These are phyloP conservation scores for Bradysia coprophila DNA, from an alignment of 1,140 invertebrate species.

Conservation along the genomic window DNA sequence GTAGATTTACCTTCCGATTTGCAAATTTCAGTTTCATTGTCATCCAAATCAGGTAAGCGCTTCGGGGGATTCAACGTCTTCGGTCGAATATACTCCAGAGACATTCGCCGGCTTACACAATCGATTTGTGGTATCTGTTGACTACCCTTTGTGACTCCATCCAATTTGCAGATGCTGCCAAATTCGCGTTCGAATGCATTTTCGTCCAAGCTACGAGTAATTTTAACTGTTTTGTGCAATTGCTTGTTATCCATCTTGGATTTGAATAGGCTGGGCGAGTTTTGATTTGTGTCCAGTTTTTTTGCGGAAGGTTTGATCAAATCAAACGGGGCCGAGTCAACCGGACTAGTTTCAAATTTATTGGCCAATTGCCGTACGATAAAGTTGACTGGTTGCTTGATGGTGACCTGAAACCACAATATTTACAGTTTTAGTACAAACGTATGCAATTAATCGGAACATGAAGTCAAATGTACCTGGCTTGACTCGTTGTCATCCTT, in stretches of 20 bases:
- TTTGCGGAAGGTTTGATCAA: slow-evolving; percentile 14
- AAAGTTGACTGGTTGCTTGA: slow-evolving; percentile 10
- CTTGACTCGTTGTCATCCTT: slow-evolving; percentile 6
- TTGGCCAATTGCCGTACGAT: slow-evolving; percentile 35
- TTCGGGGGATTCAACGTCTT: slow-evolving; percentile 32
- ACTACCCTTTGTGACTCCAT: slow-evolving; percentile 20
- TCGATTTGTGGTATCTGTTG: slow-evolving; percentile 12
- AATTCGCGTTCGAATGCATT: slow-evolving; percentile 45
- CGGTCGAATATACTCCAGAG: slow-evolving; percentile 26
- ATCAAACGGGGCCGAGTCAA: slow-evolving; percentile 21
- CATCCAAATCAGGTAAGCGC: slow-evolving; percentile 29
- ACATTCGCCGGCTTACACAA: slow-evolving; percentile 21
- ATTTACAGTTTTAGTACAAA: slow-evolving; percentile 22
- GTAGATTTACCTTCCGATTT: slow-evolving; percentile 3
- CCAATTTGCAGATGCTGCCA: slow-evolving; percentile 20
- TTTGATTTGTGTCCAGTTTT: slow-evolving; percentile 6
- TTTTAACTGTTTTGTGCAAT: slow-evolving; percentile 35
- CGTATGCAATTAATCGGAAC: slow-evolving; percentile 18
- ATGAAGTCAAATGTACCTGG: no score
- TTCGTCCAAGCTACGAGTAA: slow-evolving; percentile 53
- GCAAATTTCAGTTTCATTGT: slow-evolving; percentile 23
- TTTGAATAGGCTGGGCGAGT: slow-evolving; percentile 6
- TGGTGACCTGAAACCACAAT: no score
- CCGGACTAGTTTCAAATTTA: slow-evolving; percentile 32
- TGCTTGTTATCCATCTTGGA: slow-evolving; percentile 22